A percentile compares a stretch with the other conserved stretches of the same genome.
Evolutionary conservation across 2,113 vertebrate species (phyloP).

Genomic region (Cyprinodon brontotheroides): DNA sequence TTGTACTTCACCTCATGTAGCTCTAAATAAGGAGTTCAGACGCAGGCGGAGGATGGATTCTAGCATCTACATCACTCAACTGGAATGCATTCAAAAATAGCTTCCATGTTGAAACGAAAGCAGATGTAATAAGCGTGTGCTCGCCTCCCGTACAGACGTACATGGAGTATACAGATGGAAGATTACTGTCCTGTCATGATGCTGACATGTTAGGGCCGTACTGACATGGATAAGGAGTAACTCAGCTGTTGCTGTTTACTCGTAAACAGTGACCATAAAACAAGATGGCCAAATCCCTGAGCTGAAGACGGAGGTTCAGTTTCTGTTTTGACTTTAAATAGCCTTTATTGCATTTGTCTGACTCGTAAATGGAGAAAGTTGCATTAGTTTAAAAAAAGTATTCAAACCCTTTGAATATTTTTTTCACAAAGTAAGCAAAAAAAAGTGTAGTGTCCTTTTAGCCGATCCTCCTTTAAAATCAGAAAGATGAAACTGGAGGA

Average conservation of each 20-base stretch:
- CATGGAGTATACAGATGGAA: slow-evolving; percentile 5
- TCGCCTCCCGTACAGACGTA: not conserved
- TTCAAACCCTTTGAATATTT: not conserved
- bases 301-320: slow-evolving; percentile 32
- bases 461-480: no score
- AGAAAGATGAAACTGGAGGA: no score
- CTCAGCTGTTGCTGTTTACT: slow-evolving; percentile 56
- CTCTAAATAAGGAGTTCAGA: slow-evolving; percentile 83
- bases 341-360: slow-evolving; percentile 31
- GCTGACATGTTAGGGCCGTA: not conserved
- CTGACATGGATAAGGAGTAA: not conserved
- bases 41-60: slow-evolving; percentile 69
- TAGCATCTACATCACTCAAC: slow-evolving; percentile 75
- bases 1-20: slow-evolving; percentile 61
- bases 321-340: slow-evolving; percentile 34
- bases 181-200: not conserved
- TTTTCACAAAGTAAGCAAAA: not conserved
- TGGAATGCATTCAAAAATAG: slow-evolving; percentile 86
- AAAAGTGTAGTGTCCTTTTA: not conserved
- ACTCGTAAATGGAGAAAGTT: not conserved
- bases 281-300: slow-evolving; percentile 16
- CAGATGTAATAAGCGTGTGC: slow-evolving; percentile 60
- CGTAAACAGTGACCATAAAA: slow-evolving; percentile 33
- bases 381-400: not conserved
- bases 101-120: slow-evolving; percentile 78